Conservation (phyloP, 2,797 vertebrate genomes). For the Clamator glandarius region DNA sequence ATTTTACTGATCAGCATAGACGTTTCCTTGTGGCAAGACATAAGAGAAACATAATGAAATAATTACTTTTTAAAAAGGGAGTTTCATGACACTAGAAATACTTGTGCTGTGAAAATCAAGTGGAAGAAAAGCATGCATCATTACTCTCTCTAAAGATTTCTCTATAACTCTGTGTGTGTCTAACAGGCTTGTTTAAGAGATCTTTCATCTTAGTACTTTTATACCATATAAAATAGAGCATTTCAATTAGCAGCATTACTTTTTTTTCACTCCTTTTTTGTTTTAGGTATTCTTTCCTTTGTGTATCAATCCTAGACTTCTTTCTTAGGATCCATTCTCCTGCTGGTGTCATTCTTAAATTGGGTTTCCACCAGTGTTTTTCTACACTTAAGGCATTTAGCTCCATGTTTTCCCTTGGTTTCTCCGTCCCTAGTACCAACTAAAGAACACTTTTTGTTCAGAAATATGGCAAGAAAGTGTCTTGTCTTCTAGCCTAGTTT, state of each 20-base stretch:
- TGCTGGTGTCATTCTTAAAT: background rate
- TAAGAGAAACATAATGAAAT: background rate
- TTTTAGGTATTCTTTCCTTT: background rate
- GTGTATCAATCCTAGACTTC: too few species aligned
- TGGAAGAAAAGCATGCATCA: background rate
- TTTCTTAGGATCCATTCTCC: too few species aligned
- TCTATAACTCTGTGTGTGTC: rapidly evolving
- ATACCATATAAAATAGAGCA: background rate
- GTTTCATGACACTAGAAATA: background rate
- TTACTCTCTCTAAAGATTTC: background rate
- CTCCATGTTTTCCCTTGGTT: background rate
- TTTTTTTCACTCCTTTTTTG: background rate
- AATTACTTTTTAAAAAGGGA: background rate
- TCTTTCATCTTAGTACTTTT: background rate
- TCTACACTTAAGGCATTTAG: background rate
- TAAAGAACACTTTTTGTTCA: background rate
- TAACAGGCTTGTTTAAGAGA: background rate
- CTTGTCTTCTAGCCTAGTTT: background rate
- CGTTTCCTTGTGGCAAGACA: background rate
- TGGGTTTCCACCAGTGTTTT: background rate
- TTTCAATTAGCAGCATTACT: background rate
- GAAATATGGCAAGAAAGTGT: background rate
- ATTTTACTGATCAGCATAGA: background rate
- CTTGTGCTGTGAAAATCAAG: background rate
- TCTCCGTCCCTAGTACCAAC: background rate